Evolutionary conservation across 2,888 invertebrate genomes (phyloP).

Genomic region (Melanargia galathea): DNA sequence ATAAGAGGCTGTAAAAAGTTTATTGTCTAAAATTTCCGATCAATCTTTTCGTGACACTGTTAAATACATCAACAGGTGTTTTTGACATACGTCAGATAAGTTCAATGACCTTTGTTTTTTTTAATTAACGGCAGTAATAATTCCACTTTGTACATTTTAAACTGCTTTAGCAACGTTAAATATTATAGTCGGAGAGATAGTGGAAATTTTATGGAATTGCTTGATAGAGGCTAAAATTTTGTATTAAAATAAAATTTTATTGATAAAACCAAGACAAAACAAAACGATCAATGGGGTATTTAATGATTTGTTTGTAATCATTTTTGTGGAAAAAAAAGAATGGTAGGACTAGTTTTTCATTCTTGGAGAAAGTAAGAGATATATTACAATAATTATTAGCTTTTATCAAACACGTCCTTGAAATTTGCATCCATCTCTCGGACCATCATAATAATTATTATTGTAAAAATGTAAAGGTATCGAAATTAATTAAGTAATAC

Average conservation of each 20-base stretch:
- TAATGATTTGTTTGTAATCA: too few relatives aligned
- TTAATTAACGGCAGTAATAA: slow-evolving; percentile 29
- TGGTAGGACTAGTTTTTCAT: too few relatives aligned
- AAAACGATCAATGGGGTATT: too few relatives aligned
- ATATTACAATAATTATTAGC: too few relatives aligned
- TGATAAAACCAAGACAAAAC: too few relatives aligned
- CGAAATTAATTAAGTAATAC: slow-evolving; percentile 79
- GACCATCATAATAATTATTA: slow-evolving; percentile 44
- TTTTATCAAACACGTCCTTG: not conserved
- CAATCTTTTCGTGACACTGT: slow-evolving; percentile 62
- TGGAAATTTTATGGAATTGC: not conserved
- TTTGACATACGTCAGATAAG: slow-evolving; percentile 51
- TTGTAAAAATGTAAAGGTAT: slow-evolving; percentile 63
- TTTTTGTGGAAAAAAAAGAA: too few relatives aligned
- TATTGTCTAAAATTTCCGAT: slow-evolving; percentile 78
- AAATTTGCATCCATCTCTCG: not conserved
- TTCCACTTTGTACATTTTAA: slow-evolving; percentile 38
- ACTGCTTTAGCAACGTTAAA: slow-evolving; percentile 35
- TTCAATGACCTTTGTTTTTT: slow-evolving; percentile 43
- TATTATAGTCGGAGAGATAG: slow-evolving; percentile 21
- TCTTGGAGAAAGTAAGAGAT: too few relatives aligned
- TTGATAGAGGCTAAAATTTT: not conserved
- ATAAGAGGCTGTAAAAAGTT: slow-evolving; percentile 77
- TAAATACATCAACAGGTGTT: slow-evolving; percentile 50
- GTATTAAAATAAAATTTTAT: not conserved